These are phyloP conservation scores for Tiphia femorata DNA, from an alignment of 2,888 invertebrate genomes.

Conservation along the genomic window DNA sequence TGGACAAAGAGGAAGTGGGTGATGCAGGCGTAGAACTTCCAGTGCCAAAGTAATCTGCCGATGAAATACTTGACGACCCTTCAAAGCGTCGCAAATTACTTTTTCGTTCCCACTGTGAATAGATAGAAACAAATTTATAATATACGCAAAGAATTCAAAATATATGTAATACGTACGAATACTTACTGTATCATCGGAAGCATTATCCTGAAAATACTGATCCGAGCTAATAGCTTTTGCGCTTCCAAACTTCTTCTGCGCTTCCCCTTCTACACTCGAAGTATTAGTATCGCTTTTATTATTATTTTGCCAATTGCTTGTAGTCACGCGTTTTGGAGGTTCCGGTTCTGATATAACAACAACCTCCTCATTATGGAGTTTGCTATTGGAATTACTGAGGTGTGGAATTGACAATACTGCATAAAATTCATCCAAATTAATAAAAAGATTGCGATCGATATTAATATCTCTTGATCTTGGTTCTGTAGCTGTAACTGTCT, in stretches of 20 bases:
- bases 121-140: slow-evolving; percentile 3
- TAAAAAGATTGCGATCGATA: slow-evolving; percentile 41
- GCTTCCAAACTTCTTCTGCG: slow-evolving; percentile 95
- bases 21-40: slow-evolving; percentile 64
- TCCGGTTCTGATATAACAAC: slow-evolving; percentile 66
- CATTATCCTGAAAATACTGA: slow-evolving; percentile 90
- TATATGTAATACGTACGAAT: background rate
- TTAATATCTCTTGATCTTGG: slow-evolving; percentile 50
- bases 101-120: slow-evolving; percentile 71
- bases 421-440: slow-evolving; percentile 69
- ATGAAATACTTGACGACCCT: slow-evolving; percentile 95
- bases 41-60: slow-evolving; percentile 93
- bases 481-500: slow-evolving; percentile 58
- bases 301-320: slow-evolving; percentile 45
- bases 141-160: background rate
- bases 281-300: slow-evolving; percentile 29
- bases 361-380: slow-evolving; percentile 67
- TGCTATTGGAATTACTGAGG: slow-evolving; percentile 47
- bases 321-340: slow-evolving; percentile 48
- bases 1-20: slow-evolving; percentile 58
- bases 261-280: slow-evolving; percentile 76
- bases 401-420: slow-evolving; percentile 49
- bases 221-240: slow-evolving; percentile 99
- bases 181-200: slow-evolving; percentile 71
- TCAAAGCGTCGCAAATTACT: slow-evolving; percentile 83